Evolutionary conservation across 2,888 invertebrate species (phyloP), one percentile per base, ranked within the genome.

Genomic region (Pseudococcus longispinus): DNA sequence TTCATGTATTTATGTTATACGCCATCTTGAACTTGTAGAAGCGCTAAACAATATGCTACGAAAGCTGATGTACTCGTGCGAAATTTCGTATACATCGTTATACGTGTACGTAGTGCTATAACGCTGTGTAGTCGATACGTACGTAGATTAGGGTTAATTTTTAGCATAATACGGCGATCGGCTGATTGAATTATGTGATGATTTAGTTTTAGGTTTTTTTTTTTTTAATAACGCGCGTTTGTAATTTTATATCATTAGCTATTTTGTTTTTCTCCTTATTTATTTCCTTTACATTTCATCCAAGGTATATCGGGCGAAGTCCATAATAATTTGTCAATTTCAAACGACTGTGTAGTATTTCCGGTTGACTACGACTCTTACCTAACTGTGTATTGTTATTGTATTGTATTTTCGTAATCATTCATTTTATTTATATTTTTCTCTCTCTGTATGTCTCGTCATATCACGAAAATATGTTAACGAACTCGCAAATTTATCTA

Each of bases 261-360:
- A 70, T 18, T 70, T 23, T 65, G 5, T 11, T 65, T 8, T 51
- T 46, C 46, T 46, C 55, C 8, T 55, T n/a, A 6, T 55, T 55
- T 55, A 18, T n/a, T 60, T 60, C 60, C 11, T 23, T 20, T 18
- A 29, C 29, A 70, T 70, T 70, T 70, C 29, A 70, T 70, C 23
- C 9, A 70, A 18, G 29, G 13, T 32, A 70, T 70, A 70, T 70
- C 70, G 70, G 70, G 70, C 70, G 18, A 70, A 70, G 70, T 70
- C 70, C 70, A 29, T 70, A 70, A 29, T 70, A 70, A 70, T 70
- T 70, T 70, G 70, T 70, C 70, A 70, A 70, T 70, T 60, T 70
- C 29, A 29, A 5, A 32, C 29, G 70, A 70, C 26, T 65, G 65
- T 29, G 70, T 70, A 32, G 70, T 70, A 70, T 70, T 70, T 1